These are phyloP conservation scores for Cyclophora albipunctata DNA, from an alignment of 2,888 invertebrate genomes.

Conservation along the genomic window DNA sequence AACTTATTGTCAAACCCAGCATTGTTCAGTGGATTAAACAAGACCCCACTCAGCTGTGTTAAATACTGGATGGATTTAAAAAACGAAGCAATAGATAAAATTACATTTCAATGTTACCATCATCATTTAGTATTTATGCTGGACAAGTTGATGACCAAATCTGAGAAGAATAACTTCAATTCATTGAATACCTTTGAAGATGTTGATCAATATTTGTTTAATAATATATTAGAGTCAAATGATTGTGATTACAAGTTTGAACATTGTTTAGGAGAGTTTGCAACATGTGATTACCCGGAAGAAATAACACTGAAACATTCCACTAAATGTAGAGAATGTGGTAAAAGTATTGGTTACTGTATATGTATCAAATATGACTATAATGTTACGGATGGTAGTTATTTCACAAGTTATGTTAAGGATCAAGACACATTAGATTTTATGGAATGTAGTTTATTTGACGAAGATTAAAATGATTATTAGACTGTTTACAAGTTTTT, in stretches of 20 bases:
- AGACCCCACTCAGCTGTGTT: constrained; percentile 85
- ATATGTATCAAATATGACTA: constrained; percentile 50
- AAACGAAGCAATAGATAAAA: constrained; percentile 73
- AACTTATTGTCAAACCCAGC: constrained; percentile 94
- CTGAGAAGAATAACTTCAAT: constrained; percentile 86
- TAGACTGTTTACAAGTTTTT: no score
- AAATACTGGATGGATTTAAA: constrained; percentile 87
- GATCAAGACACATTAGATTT: constrained; percentile 50
- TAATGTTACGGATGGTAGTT: constrained; percentile 45
- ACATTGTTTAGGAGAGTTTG: constrained; percentile 41
- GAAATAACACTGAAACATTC: constrained; percentile 58
- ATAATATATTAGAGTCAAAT: constrained; percentile 64
- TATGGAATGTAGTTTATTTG: constrained; percentile 62
- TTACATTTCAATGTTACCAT: constrained; percentile 91
- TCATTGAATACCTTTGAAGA: constrained; percentile 79
- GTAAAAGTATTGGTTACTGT: constrained; percentile 56
- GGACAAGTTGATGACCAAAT: constrained; percentile 84
- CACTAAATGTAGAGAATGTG: constrained; percentile 57
- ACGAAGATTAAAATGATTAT: constrained; percentile 18
- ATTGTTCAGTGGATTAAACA: constrained; percentile 82
- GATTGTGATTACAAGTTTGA: constrained; percentile 25
- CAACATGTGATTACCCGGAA: constrained; percentile 52
- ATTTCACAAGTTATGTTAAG: constrained; percentile 49
- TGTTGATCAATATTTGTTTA: constrained; percentile 81
- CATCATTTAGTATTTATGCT: constrained; percentile 98